phyloP scores from a whole-genome alignment of 2,113 vertebrate species.

The Pavo muticus region DNA sequence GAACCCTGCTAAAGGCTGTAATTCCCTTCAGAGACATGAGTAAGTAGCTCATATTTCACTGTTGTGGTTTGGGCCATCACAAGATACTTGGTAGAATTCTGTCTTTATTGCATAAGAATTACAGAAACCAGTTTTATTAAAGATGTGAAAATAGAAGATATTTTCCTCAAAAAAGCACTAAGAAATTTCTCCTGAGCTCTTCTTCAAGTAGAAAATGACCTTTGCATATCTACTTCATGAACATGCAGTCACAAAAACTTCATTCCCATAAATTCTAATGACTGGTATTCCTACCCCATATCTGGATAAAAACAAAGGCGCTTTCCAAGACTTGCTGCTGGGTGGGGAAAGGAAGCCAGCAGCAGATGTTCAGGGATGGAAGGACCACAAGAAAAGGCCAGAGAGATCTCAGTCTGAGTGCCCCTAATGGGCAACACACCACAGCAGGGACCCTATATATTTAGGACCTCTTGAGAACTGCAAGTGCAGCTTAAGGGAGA shows the following conservation, averaged over 20 bases:
- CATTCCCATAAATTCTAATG: neutral
- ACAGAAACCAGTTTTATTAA: neutral
- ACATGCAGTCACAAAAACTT: neutral
- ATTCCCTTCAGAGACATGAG: slow-evolving; percentile 22
- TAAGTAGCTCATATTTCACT: slow-evolving; percentile 42
- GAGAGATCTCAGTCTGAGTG: neutral
- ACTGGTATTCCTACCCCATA: neutral
- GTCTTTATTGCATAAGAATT: neutral
- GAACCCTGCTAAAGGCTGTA: slow-evolving; percentile 44
- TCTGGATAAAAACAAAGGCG: neutral
- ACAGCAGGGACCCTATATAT: neutral
- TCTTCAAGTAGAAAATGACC: neutral
- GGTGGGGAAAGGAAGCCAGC: neutral
- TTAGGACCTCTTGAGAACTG: neutral
- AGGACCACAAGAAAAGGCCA: neutral
- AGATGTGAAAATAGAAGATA: neutral
- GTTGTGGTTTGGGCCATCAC: slow-evolving; percentile 10
- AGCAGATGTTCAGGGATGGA: neutral
- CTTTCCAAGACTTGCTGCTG: neutral
- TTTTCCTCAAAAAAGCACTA: neutral
- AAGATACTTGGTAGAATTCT: neutral
- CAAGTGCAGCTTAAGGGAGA: neutral
- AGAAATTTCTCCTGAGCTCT: neutral
- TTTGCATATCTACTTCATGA: neutral
- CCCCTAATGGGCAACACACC: rapidly evolving